Base-by-base conservation (phyloP, 2,888 invertebrate species). In the Sesia bembeciformis region DNA sequence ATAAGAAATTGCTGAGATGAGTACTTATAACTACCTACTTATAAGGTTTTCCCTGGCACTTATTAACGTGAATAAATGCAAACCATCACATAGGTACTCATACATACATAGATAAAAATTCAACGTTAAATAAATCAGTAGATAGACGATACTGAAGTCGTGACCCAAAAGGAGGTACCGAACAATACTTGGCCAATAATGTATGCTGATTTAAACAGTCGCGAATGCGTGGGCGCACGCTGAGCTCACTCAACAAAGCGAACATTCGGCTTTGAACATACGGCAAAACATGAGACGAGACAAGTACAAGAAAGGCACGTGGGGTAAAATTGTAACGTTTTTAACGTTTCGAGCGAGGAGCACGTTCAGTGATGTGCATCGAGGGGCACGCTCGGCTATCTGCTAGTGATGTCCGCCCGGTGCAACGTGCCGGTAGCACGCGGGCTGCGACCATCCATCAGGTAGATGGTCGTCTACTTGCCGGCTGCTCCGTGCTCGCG, bases 331-430 rank as follows among this genome's bases (percentile, higher is more conserved):
- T 23, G 23, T 23, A 23, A 23, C 23, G 23, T 23, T 23, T 23
- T 23, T 23, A 23, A 23, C 23, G 23, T 23, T 23, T 23, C 23
- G 2, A 23, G 2, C 23, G 23, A 23, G 23, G 23, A 23, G 23
- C 23, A 23, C 23, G 70, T 65, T 64, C 66, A 68, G 61, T 62
- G 65, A 59, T 67, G 68, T 72, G 78, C 76, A 72, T 59, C 67
- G 68, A 7, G 23, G 23, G 23, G 42, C 49, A 6, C n/a, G 53
- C 46, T 39, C 38, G 4, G 23, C 51, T 51, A 40, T 40, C 42
- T 43, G 40, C 41, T 39, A 49, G 38, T 46, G 6, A 23, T 46
- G 38, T 3, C 46, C 8, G 23, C 40, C 42, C 42, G 7, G 7
- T 5, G 6, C 42, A 42, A 42, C 42, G 7, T 6, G 42, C 23